These are phyloP conservation scores for Drosophila barbarae DNA, from an alignment of 2,888 invertebrate genomes.

Conservation along the genomic window DNA sequence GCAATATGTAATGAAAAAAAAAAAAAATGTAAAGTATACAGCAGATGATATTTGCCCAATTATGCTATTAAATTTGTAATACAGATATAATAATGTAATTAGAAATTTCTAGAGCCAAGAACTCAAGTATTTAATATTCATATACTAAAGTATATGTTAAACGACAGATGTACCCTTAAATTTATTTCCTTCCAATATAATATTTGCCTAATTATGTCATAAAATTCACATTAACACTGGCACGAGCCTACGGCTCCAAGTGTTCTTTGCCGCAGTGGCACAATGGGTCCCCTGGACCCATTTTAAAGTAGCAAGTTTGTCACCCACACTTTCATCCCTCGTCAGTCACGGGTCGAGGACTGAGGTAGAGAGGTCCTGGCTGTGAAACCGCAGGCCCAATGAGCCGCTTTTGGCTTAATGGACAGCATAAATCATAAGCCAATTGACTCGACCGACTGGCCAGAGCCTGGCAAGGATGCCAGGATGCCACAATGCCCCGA, in stretches of 20 bases:
- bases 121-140: no score
- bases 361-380: background rate
- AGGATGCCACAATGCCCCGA: slow-evolving; percentile 18
- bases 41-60: slow-evolving; percentile 4
- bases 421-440: slow-evolving; percentile 70
- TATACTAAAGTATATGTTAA: background rate
- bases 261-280: slow-evolving; percentile 4
- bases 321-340: slow-evolving; percentile 10
- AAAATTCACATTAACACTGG: slow-evolving; percentile 23
- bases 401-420: slow-evolving; percentile 61
- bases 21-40: slow-evolving; percentile 4
- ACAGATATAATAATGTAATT: background rate
- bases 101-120: no score
- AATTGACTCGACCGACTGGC: slow-evolving; percentile 57
- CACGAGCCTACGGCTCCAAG: slow-evolving; percentile 6
- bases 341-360: slow-evolving; percentile 28
- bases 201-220: slow-evolving; percentile 24
- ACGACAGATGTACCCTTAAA: slow-evolving; percentile 9
- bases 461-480: slow-evolving; percentile 9
- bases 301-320: slow-evolving; percentile 23
- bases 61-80: background rate
- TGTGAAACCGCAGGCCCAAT: slow-evolving; percentile 44
- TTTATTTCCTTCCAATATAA: slow-evolving; percentile 18
- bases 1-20: slow-evolving; percentile 12
- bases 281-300: slow-evolving; percentile 18